A percentile compares a stretch with the other conserved stretches of the same genome.
Evolutionary conservation across 1,140 invertebrate genomes (phyloP).

Genomic region (Meloidogyne floridensis): DNA sequence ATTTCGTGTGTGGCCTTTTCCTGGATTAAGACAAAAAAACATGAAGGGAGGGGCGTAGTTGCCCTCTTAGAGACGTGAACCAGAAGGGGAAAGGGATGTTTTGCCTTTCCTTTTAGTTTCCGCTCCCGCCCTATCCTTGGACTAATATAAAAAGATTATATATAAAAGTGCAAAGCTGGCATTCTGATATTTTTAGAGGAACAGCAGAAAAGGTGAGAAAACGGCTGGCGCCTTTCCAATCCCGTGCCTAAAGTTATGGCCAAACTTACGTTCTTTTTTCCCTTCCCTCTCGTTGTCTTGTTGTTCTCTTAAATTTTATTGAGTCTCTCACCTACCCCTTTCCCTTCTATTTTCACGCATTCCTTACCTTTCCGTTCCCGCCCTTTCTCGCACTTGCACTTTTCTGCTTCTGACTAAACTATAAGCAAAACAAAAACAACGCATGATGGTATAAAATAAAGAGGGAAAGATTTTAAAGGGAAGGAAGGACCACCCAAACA

Average conservation of each 20-base stretch:
- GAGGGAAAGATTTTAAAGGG: background rate
- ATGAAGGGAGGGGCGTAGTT: background rate
- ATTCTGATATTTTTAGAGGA: background rate
- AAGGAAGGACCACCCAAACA: background rate
- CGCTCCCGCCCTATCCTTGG: background rate
- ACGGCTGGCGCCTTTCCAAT: background rate
- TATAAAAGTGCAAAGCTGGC: background rate
- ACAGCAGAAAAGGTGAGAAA: background rate
- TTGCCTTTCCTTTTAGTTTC: conserved; percentile 6
- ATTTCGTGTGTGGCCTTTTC: conserved; percentile 3
- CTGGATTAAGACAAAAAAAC: background rate
- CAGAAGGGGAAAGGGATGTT: background rate
- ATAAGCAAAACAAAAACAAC: background rate
- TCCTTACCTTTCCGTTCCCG: background rate
- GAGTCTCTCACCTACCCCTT: background rate
- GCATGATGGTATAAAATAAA: background rate
- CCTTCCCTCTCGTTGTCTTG: too few relatives aligned
- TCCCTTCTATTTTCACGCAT: background rate
- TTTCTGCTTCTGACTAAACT: background rate
- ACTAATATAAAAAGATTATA: background rate
- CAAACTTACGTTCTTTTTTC: too few relatives aligned
- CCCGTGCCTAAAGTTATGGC: too few relatives aligned
- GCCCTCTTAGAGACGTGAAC: conserved; percentile 8
- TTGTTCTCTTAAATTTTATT: background rate
- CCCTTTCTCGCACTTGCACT: background rate